Conservation (phyloP, 2,888 invertebrate species). For the Stenichneumon culpator region DNA sequence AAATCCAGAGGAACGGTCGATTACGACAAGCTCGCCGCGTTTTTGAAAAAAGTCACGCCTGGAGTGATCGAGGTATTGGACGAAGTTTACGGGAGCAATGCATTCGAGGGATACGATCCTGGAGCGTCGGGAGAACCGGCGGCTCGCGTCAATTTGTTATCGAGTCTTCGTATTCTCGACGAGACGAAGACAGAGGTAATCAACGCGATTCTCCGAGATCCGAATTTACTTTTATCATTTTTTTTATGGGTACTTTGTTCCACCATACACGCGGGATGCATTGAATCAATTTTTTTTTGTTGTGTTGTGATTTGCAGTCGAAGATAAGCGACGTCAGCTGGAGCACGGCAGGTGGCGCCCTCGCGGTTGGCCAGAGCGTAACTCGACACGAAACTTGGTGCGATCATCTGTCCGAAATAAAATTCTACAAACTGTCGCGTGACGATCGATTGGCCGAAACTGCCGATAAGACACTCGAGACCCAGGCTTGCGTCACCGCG, state of each 20-base stretch:
- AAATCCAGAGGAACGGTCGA: constrained; percentile 74
- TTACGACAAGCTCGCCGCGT: constrained; percentile 79
- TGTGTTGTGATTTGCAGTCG: constrained; percentile 71
- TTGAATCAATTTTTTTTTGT: constrained; percentile 12
- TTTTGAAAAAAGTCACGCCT: constrained; percentile 81
- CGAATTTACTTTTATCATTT: constrained; percentile 1
- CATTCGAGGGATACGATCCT: constrained; percentile 81
- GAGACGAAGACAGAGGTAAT: constrained; percentile 75
- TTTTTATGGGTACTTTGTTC: not conserved
- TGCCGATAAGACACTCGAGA: constrained; percentile 77
- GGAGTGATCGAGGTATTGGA: constrained; percentile 80
- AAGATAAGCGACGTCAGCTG: constrained; percentile 81
- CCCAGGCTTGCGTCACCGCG: constrained; percentile 85
- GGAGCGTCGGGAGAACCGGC: constrained; percentile 71
- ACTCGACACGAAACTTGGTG: constrained; percentile 82
- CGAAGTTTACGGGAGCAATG: constrained; percentile 79
- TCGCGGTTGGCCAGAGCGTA: constrained; percentile 78
- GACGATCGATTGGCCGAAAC: constrained; percentile 76
- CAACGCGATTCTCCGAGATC: not conserved
- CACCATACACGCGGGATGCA: not conserved
- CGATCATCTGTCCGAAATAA: constrained; percentile 80
- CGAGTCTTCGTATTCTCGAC: constrained; percentile 74
- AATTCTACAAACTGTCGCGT: constrained; percentile 79
- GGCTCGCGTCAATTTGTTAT: constrained; percentile 75
- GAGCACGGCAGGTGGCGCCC: constrained; percentile 81